Base-by-base conservation (phyloP, 2,113 vertebrate species). In the Prunella fulvescens region DNA sequence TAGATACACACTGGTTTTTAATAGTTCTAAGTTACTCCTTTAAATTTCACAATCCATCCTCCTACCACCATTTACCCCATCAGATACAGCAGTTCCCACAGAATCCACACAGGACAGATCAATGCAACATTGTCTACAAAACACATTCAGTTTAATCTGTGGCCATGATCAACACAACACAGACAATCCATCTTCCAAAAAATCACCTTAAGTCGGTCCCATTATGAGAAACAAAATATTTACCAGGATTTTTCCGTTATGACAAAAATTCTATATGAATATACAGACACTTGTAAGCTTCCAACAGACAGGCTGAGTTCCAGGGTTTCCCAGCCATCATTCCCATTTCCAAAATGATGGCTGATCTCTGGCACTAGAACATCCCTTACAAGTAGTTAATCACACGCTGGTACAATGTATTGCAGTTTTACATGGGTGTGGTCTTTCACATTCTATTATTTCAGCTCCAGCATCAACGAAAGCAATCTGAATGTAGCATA, bases 131-230 rank as follows among this genome's bases (percentile, higher is more conserved):
- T 15, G 7, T 18, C 72, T 60, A 56, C 33, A 42, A 88, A 84
- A 71, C 4, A 76, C 3, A 25, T n/a, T 26, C 22, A 8, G 7
- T 57, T 40, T 29, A 40, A 48, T 22, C 19, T 35, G 20, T 29
- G 56, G 15, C 13, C 9, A 12, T 1, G 11, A 45, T 44, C 48
- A 40, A 82, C 33, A 66, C 22, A 53, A 42, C 33, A 33, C 28
- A 56, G 31, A 33, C 28, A 69, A 61, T 44, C 12, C 19, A 67
- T 7, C 39, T 66, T 61, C 13, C 13, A 71, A 25, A 81, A 72
- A 56, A 51, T 2, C n/a, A 54, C 16, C 3, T 1, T 19, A 39
- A 70, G 11, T 10, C 12, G 19, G 14, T n/a, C 12, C 0, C 1
- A 40, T 28, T 25, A 64, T 2, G 3, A 86, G 22, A 76, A 94